Percentiles rank a stretch among this genome's conserved stretches.
Evolutionary conservation across 2,113 vertebrate genomes (phyloP).

Genomic region (Chaenogobius annularis): DNA sequence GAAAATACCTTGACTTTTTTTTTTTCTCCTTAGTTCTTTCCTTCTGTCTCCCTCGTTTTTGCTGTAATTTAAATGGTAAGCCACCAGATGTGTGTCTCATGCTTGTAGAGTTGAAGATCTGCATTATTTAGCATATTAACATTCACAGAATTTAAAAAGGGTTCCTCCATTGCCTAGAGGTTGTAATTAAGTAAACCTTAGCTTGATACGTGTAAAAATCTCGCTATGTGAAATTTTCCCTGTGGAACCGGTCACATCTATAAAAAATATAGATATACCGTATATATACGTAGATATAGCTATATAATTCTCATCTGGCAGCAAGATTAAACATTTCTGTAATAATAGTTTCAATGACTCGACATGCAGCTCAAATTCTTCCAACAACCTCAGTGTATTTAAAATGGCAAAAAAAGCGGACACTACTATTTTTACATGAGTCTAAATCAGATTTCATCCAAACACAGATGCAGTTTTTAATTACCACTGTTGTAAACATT

Average conservation of each 20-base stretch:
- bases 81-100: conserved; percentile 99
- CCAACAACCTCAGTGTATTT: conserved; percentile 80
- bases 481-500: conserved; percentile 66
- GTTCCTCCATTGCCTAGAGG: conserved; percentile 96
- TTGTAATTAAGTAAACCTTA: conserved; percentile 99
- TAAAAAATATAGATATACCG: conserved; percentile 80
- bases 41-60: conserved; percentile 67
- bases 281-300: conserved; percentile 84
- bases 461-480: conserved; percentile 71
- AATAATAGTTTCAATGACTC: conserved; percentile 93
- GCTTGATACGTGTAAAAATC: conserved; percentile 99
- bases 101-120: conserved; percentile 99
- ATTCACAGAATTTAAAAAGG: conserved; percentile 99
- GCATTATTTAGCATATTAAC: conserved; percentile 99
- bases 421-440: conserved; percentile 44
- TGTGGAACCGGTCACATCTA: conserved; percentile 87
- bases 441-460: conserved; percentile 69
- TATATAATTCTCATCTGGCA: conserved; percentile 86
- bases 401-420: conserved; percentile 56
- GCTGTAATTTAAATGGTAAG: conserved; percentile 99
- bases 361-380: conserved; percentile 83
- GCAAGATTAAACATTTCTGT: conserved; percentile 96
- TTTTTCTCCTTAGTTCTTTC: conserved; percentile 47
- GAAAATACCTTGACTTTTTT: conserved; percentile 87
- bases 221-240: conserved; percentile 91